Conservation (phyloP, 2,113 vertebrate genomes). For the Peromyscus leucopus region DNA sequence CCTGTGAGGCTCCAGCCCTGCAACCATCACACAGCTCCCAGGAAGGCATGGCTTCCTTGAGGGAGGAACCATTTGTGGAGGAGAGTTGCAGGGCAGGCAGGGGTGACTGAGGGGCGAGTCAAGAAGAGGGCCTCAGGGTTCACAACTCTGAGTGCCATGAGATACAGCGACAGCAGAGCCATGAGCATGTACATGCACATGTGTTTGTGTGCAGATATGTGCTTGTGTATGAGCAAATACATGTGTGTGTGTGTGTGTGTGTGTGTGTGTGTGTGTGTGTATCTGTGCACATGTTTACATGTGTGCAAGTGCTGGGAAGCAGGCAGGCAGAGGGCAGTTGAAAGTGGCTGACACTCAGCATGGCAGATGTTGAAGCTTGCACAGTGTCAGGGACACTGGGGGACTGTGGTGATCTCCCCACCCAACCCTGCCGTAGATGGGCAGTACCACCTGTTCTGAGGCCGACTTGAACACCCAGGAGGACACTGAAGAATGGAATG, state of each 20-base stretch:
- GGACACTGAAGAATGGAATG: background rate
- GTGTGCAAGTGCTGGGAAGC: no score
- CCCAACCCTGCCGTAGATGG: no score
- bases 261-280: background rate
- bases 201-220: background rate
- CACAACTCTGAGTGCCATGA: background rate
- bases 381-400: background rate
- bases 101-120: background rate
- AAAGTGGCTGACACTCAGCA: background rate
- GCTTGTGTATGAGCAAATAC: background rate
- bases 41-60: no score
- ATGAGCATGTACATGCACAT: background rate
- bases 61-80: background rate
- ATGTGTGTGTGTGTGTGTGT: no score
- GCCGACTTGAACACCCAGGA: background rate
- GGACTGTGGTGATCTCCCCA: background rate
- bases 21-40: background rate
- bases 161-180: background rate
- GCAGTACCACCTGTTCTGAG: background rate
- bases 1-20: background rate
- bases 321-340: background rate
- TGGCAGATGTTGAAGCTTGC: background rate
- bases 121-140: background rate
- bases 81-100: background rate
- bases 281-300: background rate